Evolutionary conservation across 2,888 invertebrate species (phyloP).

Genomic region (Chromoteleia sp.): DNA sequence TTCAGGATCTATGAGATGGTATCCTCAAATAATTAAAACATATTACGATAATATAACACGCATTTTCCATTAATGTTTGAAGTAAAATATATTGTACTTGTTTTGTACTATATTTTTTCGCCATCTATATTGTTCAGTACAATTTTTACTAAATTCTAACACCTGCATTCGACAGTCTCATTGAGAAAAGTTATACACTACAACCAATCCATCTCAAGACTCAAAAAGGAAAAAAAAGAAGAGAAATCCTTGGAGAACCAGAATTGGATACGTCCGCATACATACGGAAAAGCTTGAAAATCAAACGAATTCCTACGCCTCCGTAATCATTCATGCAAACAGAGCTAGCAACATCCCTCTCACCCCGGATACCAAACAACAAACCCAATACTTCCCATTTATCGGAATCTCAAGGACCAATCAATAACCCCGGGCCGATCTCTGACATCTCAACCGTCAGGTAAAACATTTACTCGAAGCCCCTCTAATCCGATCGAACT

Average conservation of each 20-base stretch:
- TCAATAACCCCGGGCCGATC: slow-evolving; percentile 51
- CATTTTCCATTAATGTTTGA: no score
- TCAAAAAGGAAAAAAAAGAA: background rate
- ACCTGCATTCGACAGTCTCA: background rate
- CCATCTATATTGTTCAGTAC: background rate
- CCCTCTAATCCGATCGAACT: slow-evolving; percentile 58
- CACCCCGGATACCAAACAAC: slow-evolving; percentile 22
- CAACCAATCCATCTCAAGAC: background rate
- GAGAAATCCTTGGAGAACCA: background rate
- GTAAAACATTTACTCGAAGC: slow-evolving; percentile 55
- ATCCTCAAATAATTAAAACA: no score
- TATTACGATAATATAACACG: no score
- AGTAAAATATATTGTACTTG: no score
- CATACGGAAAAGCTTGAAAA: slow-evolving; percentile 11
- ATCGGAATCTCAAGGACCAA: slow-evolving; percentile 60
- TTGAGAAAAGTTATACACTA: background rate
- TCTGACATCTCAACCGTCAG: slow-evolving; percentile 34
- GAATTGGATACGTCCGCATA: background rate
- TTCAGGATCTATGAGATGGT: no score
- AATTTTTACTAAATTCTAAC: background rate
- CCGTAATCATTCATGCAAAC: slow-evolving; percentile 45
- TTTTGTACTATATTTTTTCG: no score
- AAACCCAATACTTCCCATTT: slow-evolving; percentile 52
- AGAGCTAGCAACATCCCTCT: slow-evolving; percentile 26
- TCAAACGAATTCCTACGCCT: slow-evolving; percentile 37